Base-by-base conservation (phyloP, 2,113 vertebrate species). In the Neotragus moschatus region DNA sequence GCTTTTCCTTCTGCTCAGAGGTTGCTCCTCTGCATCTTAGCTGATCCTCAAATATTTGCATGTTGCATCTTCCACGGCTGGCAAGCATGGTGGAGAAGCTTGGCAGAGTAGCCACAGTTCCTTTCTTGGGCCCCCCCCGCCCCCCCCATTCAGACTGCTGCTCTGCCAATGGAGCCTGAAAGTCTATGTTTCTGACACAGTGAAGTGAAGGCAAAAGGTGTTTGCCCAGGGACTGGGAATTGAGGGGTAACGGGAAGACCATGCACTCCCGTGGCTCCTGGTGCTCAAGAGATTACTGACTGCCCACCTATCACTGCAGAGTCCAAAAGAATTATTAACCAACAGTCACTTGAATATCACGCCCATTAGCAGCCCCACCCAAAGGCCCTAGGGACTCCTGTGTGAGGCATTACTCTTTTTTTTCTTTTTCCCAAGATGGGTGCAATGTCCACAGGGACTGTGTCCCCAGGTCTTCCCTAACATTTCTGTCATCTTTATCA, bases 151-250 rank as follows among this genome's bases (percentile, higher is more conserved):
- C 61, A 79, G 73, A 63, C 36, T 79, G 49, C 53, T 80, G 77
- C 61, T 56, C 28, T 84, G 88, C n/a, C 49, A 47, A 23, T 49
- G 79, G 89, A 96, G 80, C 55, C 79, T 1, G 11, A 30, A 95
- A 85, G 84, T 88, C 87, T 82, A 11, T n/a, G 13, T 77, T 96
- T 96, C 39, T 53, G 80, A 94, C 97, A 96, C 28, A 94, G 80
- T 91, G 81, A 82, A 90, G 60, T 15, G 70, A 88, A 63, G 33
- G n/a, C 21, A 15, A 91, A 91, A 96, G 66, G 77, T 79, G 58
- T 96, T 93, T 96, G 47, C 82, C 43, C 30, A 63, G 63, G 45
- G 39, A 70, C 84, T 90, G 81, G 21, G 16, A 49, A 56, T 16
- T 84, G 81, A 81, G 55, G 60, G n/a, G 47, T 87, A 53, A 58